Conservation (phyloP, 2,888 invertebrate genomes). For the Embidobia sp. region DNA sequence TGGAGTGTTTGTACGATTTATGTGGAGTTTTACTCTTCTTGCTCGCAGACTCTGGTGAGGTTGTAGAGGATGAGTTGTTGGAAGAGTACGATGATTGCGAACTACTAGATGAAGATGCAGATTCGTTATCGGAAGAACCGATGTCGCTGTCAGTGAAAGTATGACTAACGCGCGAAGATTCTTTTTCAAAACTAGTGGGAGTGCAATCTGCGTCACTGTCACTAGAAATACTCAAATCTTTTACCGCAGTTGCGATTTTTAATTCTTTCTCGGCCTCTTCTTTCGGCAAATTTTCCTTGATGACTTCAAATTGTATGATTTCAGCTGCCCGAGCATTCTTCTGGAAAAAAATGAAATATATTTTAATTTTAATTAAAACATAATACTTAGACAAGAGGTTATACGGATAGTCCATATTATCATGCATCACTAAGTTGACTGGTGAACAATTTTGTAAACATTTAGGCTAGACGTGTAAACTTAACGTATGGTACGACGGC, state of each 20-base stretch:
- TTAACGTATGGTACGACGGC: no score
- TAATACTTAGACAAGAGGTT: no score
- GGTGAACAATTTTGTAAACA: no score
- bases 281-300: slow-evolving; percentile 75
- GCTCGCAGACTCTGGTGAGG: slow-evolving; percentile 53
- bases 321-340: slow-evolving; percentile 49
- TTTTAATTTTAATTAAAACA: background rate
- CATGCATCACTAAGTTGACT: no score
- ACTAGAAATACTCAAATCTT: slow-evolving; percentile 51
- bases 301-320: slow-evolving; percentile 77
- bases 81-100: slow-evolving; percentile 66
- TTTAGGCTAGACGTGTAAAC: no score
- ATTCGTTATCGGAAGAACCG: slow-evolving; percentile 70
- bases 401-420: no score
- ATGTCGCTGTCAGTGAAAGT: slow-evolving; percentile 65
- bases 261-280: slow-evolving; percentile 74
- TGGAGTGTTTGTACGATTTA: background rate
- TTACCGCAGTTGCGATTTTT: slow-evolving; percentile 70
- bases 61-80: slow-evolving; percentile 51
- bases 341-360: slow-evolving; percentile 1
- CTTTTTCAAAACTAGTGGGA: slow-evolving; percentile 32
- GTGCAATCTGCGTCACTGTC: slow-evolving; percentile 25
- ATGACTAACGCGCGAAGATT: slow-evolving; percentile 29
- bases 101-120: slow-evolving; percentile 69
- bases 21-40: slow-evolving; percentile 33